Evolutionary conservation across 2,113 vertebrate genomes (phyloP), one percentile per base, ranked within the genome.

Genomic region (Laticauda laticaudata): DNA sequence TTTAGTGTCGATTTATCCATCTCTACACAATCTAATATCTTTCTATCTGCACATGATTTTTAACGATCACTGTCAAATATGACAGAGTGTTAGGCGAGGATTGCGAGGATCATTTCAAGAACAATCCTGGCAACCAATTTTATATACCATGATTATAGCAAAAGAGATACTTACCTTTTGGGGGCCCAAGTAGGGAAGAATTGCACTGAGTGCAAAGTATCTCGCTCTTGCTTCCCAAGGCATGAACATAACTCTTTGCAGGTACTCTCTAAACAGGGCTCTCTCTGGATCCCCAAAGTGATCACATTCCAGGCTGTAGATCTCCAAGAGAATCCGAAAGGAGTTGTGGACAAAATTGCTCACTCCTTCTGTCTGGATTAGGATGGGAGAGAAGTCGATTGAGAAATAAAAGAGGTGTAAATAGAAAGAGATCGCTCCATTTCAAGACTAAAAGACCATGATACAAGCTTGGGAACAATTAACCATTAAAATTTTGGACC

Each of bases 141-240:
- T 75, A 5, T 75, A 5, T 1, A 12, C 3, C 4, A 3, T 29
- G 26, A 12, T 15, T 10, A 21, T 14, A 45, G 5, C 21, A 12
- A 5, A 0, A 0, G 53, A 88, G 53, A 81, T 39, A 81, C 94
- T 96, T 96, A 99, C 99, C 97, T 93, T 96, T 92, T 97, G 95
- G n/a, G 98, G 97, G 18, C 98, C 98, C 91, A 98, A 20, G 3
- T 98, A 98, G 3, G 98, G 98, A 29, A 99, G 0, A 0, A 99
- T 75, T 90, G 98, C 98, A 90, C 98, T 97, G 1, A 99, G 97
- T 2, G 96, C 97, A 56, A 97, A 95, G 0, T 99, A 98, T 94
- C 98, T 98, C 92, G 98, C 98, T 97, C 98, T 98, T 91, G 98
- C 94, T 95, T 98, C 98, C 98, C 98, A 99, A 0, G 98, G 98